Base-by-base conservation (phyloP, 2,113 vertebrate genomes). In the Dryoscopus gambensis region DNA sequence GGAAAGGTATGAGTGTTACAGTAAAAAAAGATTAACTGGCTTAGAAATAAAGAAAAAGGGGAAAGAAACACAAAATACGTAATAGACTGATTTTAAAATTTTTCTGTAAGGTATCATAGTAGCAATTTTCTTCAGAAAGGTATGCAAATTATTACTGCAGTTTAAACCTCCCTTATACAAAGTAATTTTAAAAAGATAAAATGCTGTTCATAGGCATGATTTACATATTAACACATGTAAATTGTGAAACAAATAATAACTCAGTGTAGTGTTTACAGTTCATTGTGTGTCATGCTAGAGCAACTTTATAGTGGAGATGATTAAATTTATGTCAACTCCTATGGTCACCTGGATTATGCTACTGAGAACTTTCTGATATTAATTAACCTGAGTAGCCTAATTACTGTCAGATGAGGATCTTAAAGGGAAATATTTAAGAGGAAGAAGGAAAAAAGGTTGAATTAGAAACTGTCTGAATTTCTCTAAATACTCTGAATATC, bases 221-320 rank as follows among this genome's bases (percentile, higher is more conserved):
- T 96, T 95, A 53, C 89, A 93, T 94, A 88, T 65, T 93, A 84
- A 95, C 94, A 49, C 10, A 65, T 76, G 23, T 31, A 91, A 93
- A 88, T 87, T 55, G 55, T 79, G 16, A 94, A 87, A 73, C 12
- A 74, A 80, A 46, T 76, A 6, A 30, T 69, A 75, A 73, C 20
- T 53, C 33, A 57, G 44, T 39, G 25, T 55, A 28, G 42, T 73
- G 33, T 91, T 95, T 84, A 47, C 35, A 62, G 57, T 83, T 91
- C 62, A 60, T 78, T 79, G 31, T 81, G 42, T 91, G 59, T 67
- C 52, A 37, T 53, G 55, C 70, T 85, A 53, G 12, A 93, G 50
- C 62, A 91, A 64, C 35, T 74, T 83, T 16, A 80, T 46, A 87
- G 53, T 52, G 55, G 75, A 88, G 52, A 37, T 94, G 59, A 74